Evolutionary conservation across 2,113 vertebrate genomes (phyloP), one percentile per base, ranked within the genome.

Genomic region (Oreochromis niloticus): DNA sequence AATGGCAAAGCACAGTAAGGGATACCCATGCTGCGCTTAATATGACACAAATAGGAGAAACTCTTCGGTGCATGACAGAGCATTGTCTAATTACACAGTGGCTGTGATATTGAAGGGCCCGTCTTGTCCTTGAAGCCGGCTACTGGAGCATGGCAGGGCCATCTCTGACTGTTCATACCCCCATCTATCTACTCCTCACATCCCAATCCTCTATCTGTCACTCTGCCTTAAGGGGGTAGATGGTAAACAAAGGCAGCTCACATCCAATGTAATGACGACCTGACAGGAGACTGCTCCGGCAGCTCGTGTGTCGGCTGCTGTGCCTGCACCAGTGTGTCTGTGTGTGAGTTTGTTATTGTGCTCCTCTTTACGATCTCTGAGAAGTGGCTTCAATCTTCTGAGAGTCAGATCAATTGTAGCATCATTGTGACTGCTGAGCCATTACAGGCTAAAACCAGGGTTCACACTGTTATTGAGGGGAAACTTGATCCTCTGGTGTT

Each of bases 1-100:
- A n/a, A 32, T 89, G 80, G 87, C 82, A 66, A 81, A 66, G 82
- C 93, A 66, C 91, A 85, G 87, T 63, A 19, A 81, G 89, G 85
- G 86, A 88, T 81, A 81, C 81, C 79, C 89, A 88, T 83, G 90
- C 89, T 82, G 88, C n/a, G n/a, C 92, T 90, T 89, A 83, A 91
- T 88, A 89, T 75, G 89, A 89, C 89, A 89, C 86, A 93, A 94
- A 93, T 88, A 93, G 85, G 79, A 86, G 90, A 66, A 61, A 79
- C 82, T 92, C 87, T 91, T 89, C 57, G 48, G 87, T 88, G 90
- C 88, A n/a, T 92, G 92, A 94, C 90, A 36, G 91, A 91, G 84
- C 79, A 17, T 86, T 88, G 93, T 93, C 91, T 95, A 95, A 95
- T 95, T 93, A 95, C 93, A 91, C 83, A 14, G 89, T 82, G 73